phyloP scores from a whole-genome alignment of 2,797 vertebrate species.

The Morelia viridis region DNA sequence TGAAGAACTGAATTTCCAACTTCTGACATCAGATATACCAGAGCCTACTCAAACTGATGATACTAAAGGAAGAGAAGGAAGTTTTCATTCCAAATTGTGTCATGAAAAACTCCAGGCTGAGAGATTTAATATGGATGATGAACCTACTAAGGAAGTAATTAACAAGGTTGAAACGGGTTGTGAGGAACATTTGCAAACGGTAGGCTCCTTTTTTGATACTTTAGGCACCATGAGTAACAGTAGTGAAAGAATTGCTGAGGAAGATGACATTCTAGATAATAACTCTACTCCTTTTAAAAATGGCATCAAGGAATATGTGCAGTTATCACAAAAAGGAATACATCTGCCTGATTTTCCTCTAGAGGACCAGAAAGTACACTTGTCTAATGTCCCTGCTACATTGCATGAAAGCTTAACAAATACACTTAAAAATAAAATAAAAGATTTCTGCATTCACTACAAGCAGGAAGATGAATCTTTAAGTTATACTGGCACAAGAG shows the following conservation, averaged over 20 bases:
- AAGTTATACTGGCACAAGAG: slow-evolving; percentile 56
- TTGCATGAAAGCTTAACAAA: slow-evolving; percentile 48
- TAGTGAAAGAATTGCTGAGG: slow-evolving; percentile 18
- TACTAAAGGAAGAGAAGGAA: slow-evolving; percentile 25
- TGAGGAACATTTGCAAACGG: neutral
- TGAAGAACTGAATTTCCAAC: slow-evolving; percentile 1
- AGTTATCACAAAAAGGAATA: slow-evolving; percentile 34
- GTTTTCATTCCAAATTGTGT: slow-evolving; percentile 10
- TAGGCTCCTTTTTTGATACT: slow-evolving; percentile 26
- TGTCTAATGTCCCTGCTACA: slow-evolving; percentile 21
- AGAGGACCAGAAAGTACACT: slow-evolving; percentile 34
- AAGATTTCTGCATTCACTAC: slow-evolving; percentile 35
- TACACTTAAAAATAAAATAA: slow-evolving; percentile 51
- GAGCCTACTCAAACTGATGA: slow-evolving; percentile 23
- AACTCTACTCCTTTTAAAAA: slow-evolving; percentile 47
- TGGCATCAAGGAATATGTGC: slow-evolving; percentile 32
- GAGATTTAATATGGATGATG: slow-evolving; percentile 21
- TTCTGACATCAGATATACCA: neutral
- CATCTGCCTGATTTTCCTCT: slow-evolving; percentile 22
- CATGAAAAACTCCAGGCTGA: slow-evolving; percentile 4
- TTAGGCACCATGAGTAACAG: slow-evolving; percentile 11
- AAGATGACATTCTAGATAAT: neutral
- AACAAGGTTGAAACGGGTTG: slow-evolving; percentile 16
- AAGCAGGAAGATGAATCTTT: slow-evolving; percentile 51
- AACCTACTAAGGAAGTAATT: slow-evolving; percentile 11